These are phyloP conservation scores for Aplysina aerophoba DNA, from an alignment of 37 sponge, comb jelly and placozoan species.

Conservation along the genomic window DNA sequence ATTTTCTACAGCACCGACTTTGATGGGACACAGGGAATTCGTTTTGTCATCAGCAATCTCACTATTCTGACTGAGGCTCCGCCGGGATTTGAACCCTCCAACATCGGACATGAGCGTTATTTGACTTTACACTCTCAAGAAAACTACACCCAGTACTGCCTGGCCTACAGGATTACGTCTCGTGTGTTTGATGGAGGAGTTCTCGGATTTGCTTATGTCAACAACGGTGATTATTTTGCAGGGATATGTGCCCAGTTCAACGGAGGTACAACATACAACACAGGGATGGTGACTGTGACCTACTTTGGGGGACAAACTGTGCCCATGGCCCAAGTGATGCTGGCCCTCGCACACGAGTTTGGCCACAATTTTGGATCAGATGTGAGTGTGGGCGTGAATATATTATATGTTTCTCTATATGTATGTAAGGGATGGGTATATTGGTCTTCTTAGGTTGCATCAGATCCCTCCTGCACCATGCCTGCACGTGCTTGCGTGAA, in stretches of 20 bases:
- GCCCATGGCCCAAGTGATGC: not conserved
- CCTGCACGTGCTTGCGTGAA: too few relatives aligned
- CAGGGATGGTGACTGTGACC: not conserved
- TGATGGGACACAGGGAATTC: not conserved
- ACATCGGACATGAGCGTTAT: not conserved
- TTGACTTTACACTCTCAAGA: not conserved
- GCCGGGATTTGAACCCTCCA: too few relatives aligned
- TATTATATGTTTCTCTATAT: too few relatives aligned
- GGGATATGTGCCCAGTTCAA: not conserved
- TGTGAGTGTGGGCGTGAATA: not conserved
- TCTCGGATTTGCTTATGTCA: not conserved
- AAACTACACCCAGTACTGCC: not conserved
- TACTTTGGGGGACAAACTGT: not conserved
- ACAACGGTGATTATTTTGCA: too few relatives aligned
- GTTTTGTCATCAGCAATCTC: not conserved
- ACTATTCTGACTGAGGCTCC: not conserved
- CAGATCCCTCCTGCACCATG: too few relatives aligned
- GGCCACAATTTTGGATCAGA: conserved; percentile 7
- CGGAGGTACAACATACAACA: not conserved
- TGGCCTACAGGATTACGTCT: not conserved
- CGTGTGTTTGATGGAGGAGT: not conserved
- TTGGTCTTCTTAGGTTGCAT: too few relatives aligned
- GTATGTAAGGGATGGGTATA: too few relatives aligned
- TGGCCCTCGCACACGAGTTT: not conserved
- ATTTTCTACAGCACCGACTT: not conserved